Conservation (phyloP, 2,888 invertebrate species). For the Nemotelus pantherinus region DNA sequence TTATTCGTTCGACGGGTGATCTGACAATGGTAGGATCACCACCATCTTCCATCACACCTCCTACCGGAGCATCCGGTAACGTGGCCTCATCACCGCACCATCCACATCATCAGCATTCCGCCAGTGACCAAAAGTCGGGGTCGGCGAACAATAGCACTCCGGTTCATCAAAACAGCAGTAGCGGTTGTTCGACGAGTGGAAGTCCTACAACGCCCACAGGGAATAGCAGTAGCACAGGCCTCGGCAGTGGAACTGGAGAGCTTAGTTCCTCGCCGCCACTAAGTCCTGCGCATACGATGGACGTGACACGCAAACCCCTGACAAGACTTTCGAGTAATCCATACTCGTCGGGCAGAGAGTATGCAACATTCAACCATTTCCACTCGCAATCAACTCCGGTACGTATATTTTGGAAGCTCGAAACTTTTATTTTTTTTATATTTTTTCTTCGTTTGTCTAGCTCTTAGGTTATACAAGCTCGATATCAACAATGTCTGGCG, state of each 20-base stretch:
- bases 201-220: conserved; percentile 17
- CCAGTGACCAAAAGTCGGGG: conserved; percentile 62
- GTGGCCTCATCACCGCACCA: conserved; percentile 59
- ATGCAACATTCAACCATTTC: conserved; percentile 88
- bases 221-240: conserved; percentile 17
- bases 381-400: conserved; percentile 79
- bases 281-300: conserved; percentile 55
- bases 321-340: conserved; percentile 65
- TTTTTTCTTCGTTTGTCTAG: conserved; percentile 66
- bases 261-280: conserved; percentile 55
- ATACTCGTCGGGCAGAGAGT: conserved; percentile 72
- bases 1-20: conserved; percentile 88
- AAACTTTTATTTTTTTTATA: conserved; percentile 30
- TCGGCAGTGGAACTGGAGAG: conserved; percentile 38
- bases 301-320: conserved; percentile 55
- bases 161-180: conserved; percentile 61
- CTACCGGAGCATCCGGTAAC: conserved; percentile 63
- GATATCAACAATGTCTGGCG: conserved; percentile 81
- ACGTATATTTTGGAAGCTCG: conserved; percentile 50
- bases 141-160: conserved; percentile 53
- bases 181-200: conserved; percentile 56
- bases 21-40: conserved; percentile 72
- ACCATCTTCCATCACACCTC: conserved; percentile 71
- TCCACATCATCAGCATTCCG: conserved; percentile 61
- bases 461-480: conserved; percentile 93